Evolutionary conservation across 92 coral and sea anemone species (phyloP), one percentile per base, ranked within the genome.

Genomic region (Epizoanthus stellaris): DNA sequence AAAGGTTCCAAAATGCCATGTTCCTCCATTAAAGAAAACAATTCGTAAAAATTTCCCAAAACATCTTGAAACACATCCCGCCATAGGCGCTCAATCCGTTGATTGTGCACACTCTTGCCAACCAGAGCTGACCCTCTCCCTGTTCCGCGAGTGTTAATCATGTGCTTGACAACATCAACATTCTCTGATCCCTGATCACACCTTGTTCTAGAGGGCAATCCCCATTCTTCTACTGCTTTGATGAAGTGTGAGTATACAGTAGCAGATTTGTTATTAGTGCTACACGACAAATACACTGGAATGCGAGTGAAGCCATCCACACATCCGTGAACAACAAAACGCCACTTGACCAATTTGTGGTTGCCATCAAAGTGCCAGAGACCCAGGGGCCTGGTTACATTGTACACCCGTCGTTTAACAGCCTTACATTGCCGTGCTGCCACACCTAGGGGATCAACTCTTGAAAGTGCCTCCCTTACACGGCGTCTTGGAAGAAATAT

Each of bases 381-480:
- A 43, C 81, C 86, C 53, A 88, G 81, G 34, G 87, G 88, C 69
- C 91, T 65, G 68, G 49, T 61, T 20, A 88, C 91, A 74, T 75
- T 73, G 59, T 88, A 82, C 45, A 88, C 91, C 61, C 88, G 84
- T 61, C 88, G 82, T 66, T 45, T 82, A 54, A 88, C 80, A 73
- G 87, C 91, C 76, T 71, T 56, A 6, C 76, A 19, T 61, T 61
- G 13, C 15, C 67, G 34, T 61, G 67, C 67, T 61, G 67, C 67
- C 3, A n/a, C 67, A n/a, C 88, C 93, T 47, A 87, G 86, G 43
- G 94, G 91, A 59, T 88, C 91, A 59, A 88, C 91, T 59, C 94
- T 88, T 16, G 45, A 67, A 25, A 91, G 87, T 45, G 92, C 80
- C 60, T 88, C 77, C 45, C 90, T 91, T 75, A 91, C 49, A 42